Base-by-base conservation (phyloP, 35 echinoderm and acorn worm genomes). In the Stichopus chloronotus region DNA sequence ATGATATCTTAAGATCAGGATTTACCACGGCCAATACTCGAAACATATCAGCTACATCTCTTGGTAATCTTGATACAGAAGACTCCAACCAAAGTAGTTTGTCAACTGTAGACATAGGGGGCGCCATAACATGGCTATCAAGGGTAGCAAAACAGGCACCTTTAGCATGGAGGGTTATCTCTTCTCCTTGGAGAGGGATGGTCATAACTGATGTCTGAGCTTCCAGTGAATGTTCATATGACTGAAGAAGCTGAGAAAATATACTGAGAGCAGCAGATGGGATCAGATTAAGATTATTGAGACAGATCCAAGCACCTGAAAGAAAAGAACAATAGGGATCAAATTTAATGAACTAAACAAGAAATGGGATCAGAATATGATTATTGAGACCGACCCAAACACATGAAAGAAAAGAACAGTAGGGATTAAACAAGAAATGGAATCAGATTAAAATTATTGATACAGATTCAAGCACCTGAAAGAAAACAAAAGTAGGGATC, bases 281-380 rank as follows among this genome's bases (percentile, higher is more conserved):
- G 83, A 98, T 96, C 93, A 93, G 59, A 78, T 90, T 94, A 6
- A 98, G 84, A 86, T 98, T 98, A 92, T 96, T 98, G 87, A 98
- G 92, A 63, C 97, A 98, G 13, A 98, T 94, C 97, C 97, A 98
- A n/a, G 90, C 87, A 81, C 97, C 97, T 98, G 24, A 91, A 14
- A 7, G 25, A 30, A 52, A 78, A 89, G 43, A 86, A 86, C 30
- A 43, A 30, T 23, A 88, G 57, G 57, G 19, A 85, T 85, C 21
- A 78, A 78, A 25, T 25, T 78, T 78, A 7, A 78, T 78, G 76
- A 78, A 43, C 65, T 13, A 13, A 71, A 13, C 65, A 71, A 71
- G 65, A 43, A 43, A 43, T 43, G 30, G 30, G 30, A 43, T 43
- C 30, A 43, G 30, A 43, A 1, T 43, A 43, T 43, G 30, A 43